Evolutionary conservation across 2,113 vertebrate species (phyloP), one percentile per base, ranked within the genome.

Genomic region (Calypte anna): DNA sequence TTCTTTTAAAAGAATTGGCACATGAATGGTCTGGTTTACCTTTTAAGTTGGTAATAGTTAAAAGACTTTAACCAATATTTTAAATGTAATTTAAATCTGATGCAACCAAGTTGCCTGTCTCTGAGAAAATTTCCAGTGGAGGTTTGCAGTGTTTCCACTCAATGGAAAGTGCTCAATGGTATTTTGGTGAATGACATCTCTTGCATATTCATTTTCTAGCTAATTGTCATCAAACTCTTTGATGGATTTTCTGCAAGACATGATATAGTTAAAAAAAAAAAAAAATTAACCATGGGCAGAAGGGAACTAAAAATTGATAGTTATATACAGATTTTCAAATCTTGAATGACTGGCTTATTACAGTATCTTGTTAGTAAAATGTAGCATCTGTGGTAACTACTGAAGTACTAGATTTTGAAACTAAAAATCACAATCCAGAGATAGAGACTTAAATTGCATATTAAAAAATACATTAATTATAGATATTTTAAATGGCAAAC

Each of bases 191-290:
- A 95, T 92, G 97, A 94, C 82, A 77, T 94, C 97, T 96, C 93
- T 94, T 97, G 76, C 75, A 93, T 80, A 85, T 66, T 97, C 96
- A 97, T 97, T 97, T 97, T 97, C 91, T 93, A 97, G 83, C 83
- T 96, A 97, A 96, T 98, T 91, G 89, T 91, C 96, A 94, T 96
- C 85, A 97, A 97, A 97, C 64, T 96, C 92, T 86, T 93, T 97
- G 92, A 89, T 78, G 94, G 84, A 93, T 76, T 96, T 97, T 96
- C 93, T 96, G 96, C 87, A 69, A 25, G 94, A 95, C 93, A 95
- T 96, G 93, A 96, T 96, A 97, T 44, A 86, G 86, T 97, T 97
- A 96, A 72, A 46, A 88, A 91, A 88, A 88, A 91, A 88, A 85
- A 62, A 50, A 30, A 9, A 92, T 89, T 77, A 86, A 44, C 85